phyloP scores from a whole-genome alignment of 2,888 invertebrate genomes.

The Eupithecia exiguata region DNA sequence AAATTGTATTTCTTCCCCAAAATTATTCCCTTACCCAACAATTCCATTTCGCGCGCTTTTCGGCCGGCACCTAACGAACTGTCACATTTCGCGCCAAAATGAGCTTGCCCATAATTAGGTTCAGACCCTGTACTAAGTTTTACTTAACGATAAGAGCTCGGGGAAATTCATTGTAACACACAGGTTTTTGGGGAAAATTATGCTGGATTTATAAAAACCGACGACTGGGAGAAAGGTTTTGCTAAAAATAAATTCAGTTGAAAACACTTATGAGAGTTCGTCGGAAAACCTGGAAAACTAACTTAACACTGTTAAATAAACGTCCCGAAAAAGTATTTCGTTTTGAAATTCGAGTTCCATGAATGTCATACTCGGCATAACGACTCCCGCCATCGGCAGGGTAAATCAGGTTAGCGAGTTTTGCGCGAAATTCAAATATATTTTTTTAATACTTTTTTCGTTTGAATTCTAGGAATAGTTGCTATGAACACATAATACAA shows the following conservation, averaged over 20 bases:
- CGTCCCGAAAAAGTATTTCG: background rate
- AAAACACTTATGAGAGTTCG: background rate
- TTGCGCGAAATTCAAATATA: background rate
- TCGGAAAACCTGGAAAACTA: background rate
- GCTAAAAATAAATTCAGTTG: background rate
- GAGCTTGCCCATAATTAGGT: constrained; percentile 68
- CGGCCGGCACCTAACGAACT: constrained; percentile 70
- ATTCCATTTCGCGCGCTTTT: constrained; percentile 57
- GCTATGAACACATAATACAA: too few relatives aligned
- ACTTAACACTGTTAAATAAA: background rate
- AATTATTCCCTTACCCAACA: constrained; percentile 39
- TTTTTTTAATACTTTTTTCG: background rate
- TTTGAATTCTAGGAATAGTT: too few relatives aligned
- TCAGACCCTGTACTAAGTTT: constrained; percentile 54
- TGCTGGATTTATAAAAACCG: constrained; percentile 7
- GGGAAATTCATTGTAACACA: constrained; percentile 13
- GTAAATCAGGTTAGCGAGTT: background rate
- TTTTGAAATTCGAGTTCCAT: background rate
- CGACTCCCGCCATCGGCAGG: background rate
- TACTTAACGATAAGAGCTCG: constrained; percentile 43
- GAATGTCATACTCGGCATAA: background rate
- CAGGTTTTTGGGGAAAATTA: constrained; percentile 16
- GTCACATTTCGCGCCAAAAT: constrained; percentile 73
- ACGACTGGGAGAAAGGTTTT: background rate
- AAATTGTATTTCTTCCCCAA: constrained; percentile 44